Evolutionary conservation across 2,797 vertebrate species (phyloP).

Genomic region (Anabas testudineus): DNA sequence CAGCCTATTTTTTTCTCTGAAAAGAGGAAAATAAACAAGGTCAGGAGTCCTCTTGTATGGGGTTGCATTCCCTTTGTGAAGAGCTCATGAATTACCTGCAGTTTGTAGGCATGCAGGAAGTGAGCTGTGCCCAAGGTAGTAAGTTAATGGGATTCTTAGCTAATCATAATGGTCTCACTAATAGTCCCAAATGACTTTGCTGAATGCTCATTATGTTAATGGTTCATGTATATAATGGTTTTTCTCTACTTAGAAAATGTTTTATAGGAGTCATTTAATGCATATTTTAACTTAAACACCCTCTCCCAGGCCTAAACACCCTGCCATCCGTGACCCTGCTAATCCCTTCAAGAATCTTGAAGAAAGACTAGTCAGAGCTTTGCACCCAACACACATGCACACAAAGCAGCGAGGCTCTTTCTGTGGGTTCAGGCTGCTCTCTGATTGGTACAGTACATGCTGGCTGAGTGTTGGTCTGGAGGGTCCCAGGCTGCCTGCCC

Average conservation of each 20-base stretch:
- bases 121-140: conserved; percentile 63
- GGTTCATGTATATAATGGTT: conserved; percentile 60
- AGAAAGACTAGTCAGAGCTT: conserved; percentile 8
- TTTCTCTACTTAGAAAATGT: conserved; percentile 45
- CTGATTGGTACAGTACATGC: conserved; percentile 20
- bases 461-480: conserved; percentile 34
- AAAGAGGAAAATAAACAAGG: conserved; percentile 59
- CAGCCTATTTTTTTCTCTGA: conserved; percentile 27
- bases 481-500: conserved; percentile 46
- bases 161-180: conserved; percentile 72
- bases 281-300: conserved; percentile 35
- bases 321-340: conserved; percentile 18
- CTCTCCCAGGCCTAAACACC: conserved; percentile 1
- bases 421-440: conserved; percentile 24
- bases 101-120: conserved; percentile 46
- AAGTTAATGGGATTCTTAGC: conserved; percentile 72
- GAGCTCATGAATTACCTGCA: conserved; percentile 49
- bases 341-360: conserved; percentile 5
- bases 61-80: conserved; percentile 24
- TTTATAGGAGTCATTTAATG: conserved; percentile 43
- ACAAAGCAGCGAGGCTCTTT: conserved; percentile 10
- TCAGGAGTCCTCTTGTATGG: conserved; percentile 18
- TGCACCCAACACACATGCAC: not conserved
- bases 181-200: conserved; percentile 69
- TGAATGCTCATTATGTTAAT: conserved; percentile 74